These are phyloP conservation scores for Potamilus streckersoni DNA, from an alignment of 1,140 invertebrate genomes.

Conservation along the genomic window DNA sequence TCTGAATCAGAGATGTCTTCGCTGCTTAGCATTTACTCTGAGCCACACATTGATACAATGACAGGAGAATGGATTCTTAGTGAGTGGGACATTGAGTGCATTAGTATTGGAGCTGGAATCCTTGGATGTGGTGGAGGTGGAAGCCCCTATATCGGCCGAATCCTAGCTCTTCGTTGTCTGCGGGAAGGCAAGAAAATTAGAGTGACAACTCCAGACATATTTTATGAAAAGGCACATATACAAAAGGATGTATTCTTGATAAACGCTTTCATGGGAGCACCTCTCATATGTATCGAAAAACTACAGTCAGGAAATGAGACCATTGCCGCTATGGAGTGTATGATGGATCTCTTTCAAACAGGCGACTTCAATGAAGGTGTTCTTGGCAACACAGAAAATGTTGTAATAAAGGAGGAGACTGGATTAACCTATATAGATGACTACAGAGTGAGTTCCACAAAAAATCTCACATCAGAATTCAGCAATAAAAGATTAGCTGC, in stretches of 20 bases:
- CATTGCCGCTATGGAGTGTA: conserved; percentile 37
- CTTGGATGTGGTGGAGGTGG: conserved; percentile 62
- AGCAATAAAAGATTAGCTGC: conserved; percentile 40
- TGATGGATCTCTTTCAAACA: conserved; percentile 45
- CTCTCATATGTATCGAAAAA: conserved; percentile 49
- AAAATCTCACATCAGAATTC: neutral
- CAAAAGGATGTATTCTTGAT: conserved; percentile 42
- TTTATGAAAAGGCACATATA: conserved; percentile 31
- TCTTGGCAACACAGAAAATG: conserved; percentile 28
- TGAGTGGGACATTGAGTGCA: conserved; percentile 58
- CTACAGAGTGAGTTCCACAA: conserved; percentile 27
- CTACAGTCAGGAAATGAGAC: conserved; percentile 44
- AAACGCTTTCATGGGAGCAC: conserved; percentile 57
- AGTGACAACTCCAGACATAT: conserved; percentile 40
- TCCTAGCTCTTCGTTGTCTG: conserved; percentile 39
- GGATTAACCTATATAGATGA: conserved; percentile 48
- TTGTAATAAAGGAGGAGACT: conserved; percentile 35
- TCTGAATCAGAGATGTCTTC: too few species aligned
- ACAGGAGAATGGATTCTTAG: conserved; percentile 58
- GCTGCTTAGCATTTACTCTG: neutral
- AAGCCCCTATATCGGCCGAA: conserved; percentile 48
- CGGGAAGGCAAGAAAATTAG: conserved; percentile 51
- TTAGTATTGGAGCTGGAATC: conserved; percentile 57
- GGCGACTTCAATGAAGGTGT: conserved; percentile 35
- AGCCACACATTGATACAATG: conserved; percentile 31